Percentiles rank a stretch among this genome's conserved stretches.
phyloP scores from a whole-genome alignment of 92 coral and sea anemone species.

The Siderastrea siderea region DNA sequence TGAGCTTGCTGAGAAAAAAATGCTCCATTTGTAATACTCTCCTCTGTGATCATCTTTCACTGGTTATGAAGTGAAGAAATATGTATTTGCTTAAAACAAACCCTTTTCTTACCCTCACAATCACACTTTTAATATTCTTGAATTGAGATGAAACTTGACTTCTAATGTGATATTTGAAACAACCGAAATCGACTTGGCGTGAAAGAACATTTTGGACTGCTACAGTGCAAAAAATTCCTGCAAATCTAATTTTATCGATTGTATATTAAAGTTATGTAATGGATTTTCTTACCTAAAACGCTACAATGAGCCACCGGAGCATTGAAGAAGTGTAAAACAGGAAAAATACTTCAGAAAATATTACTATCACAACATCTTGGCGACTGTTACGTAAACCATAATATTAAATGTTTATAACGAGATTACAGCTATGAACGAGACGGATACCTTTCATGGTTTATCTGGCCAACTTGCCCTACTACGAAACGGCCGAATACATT shows the following conservation, averaged over 20 bases:
- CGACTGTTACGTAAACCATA: conserved; percentile 37
- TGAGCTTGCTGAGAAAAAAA: background rate
- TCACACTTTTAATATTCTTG: background rate
- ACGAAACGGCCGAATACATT: conserved; percentile 1
- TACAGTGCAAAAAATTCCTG: conserved; percentile 13
- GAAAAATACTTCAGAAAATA: conserved; percentile 27
- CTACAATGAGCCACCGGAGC: background rate
- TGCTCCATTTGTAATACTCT: background rate
- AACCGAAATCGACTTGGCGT: background rate
- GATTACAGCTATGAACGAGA: conserved; percentile 16
- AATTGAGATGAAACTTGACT: background rate
- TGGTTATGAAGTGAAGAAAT: background rate
- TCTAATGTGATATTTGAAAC: background rate
- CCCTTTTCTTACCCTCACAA: background rate
- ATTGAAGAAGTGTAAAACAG: conserved; percentile 13
- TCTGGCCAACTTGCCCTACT: conserved; percentile 7
- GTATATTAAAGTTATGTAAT: background rate
- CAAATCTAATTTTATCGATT: background rate
- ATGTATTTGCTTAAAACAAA: background rate
- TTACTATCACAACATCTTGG: conserved; percentile 32
- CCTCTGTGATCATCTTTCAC: no score
- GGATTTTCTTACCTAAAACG: background rate
- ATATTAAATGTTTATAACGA: conserved; percentile 33
- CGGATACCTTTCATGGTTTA: conserved; percentile 5
- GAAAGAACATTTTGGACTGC: background rate